Conservation (phyloP, 2,797 vertebrate species). For the Halcyon chelicuti region DNA sequence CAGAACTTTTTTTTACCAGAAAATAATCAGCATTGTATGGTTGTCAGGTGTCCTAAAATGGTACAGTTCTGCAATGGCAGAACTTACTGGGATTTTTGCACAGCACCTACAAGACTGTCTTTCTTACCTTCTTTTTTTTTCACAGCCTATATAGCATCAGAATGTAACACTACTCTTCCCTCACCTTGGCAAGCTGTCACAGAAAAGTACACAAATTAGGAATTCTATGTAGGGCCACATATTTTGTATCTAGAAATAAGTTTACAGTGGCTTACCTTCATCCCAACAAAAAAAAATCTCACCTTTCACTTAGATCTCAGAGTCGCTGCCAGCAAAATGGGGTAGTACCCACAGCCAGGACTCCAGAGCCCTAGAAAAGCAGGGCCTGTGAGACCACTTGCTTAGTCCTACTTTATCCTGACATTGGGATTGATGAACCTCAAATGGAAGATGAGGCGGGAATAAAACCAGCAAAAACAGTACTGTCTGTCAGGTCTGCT, state of each 20-base stretch:
- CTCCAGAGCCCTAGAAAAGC: background rate
- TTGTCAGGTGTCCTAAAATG: background rate
- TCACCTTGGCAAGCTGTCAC: background rate
- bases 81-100: background rate
- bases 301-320: background rate
- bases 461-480: background rate
- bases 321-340: background rate
- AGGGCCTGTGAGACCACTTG: background rate
- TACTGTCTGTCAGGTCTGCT: slow-evolving; percentile 1
- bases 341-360: background rate
- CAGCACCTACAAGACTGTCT: background rate
- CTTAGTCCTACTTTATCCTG: background rate
- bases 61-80: background rate
- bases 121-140: background rate
- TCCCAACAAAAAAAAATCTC: background rate
- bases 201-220: background rate
- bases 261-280: background rate
- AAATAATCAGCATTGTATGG: background rate
- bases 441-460: background rate
- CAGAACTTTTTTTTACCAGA: background rate
- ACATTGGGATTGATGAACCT: background rate
- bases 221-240: background rate
- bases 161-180: background rate
- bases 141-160: background rate
- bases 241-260: background rate